Conservation (phyloP, 2,113 vertebrate species). For the Hemicordylus capensis region DNA sequence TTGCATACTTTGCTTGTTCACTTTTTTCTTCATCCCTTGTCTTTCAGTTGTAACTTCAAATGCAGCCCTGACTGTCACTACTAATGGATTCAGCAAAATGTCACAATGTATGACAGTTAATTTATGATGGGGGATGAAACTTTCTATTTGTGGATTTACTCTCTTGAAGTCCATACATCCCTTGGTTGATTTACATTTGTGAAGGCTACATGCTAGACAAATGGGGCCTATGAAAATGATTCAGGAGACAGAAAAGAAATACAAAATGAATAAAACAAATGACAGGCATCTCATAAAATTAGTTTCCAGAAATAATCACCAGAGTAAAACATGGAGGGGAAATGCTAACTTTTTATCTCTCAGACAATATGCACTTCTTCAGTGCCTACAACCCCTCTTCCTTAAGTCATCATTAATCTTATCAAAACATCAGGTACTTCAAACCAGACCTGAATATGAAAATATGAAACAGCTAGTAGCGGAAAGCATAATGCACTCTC, state of each 20-base stretch:
- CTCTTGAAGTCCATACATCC: background rate
- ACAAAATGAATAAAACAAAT: conserved; percentile 18
- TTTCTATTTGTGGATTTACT: conserved; percentile 4
- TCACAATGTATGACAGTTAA: background rate
- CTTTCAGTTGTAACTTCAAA: background rate
- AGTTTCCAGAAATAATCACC: background rate
- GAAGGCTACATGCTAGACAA: conserved; percentile 16
- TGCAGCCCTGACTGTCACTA: background rate
- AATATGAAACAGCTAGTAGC: background rate
- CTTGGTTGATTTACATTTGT: conserved; percentile 5
- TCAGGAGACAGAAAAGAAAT: background rate
- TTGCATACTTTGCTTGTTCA: background rate
- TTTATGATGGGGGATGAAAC: background rate
- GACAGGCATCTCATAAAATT: conserved; percentile 7
- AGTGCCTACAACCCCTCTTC: background rate
- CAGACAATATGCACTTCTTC: conserved; percentile 9
- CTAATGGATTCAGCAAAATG: conserved; percentile 1
- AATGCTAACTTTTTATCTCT: background rate
- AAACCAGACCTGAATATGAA: conserved; percentile 2
- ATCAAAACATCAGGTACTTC: background rate
- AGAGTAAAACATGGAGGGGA: background rate
- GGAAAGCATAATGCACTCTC: background rate
- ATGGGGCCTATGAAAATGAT: background rate
- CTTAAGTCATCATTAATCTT: conserved; percentile 16
- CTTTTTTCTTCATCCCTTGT: background rate